These are phyloP conservation scores for Aegithalos caudatus DNA, from an alignment of 2,113 vertebrate genomes.

Conservation along the genomic window DNA sequence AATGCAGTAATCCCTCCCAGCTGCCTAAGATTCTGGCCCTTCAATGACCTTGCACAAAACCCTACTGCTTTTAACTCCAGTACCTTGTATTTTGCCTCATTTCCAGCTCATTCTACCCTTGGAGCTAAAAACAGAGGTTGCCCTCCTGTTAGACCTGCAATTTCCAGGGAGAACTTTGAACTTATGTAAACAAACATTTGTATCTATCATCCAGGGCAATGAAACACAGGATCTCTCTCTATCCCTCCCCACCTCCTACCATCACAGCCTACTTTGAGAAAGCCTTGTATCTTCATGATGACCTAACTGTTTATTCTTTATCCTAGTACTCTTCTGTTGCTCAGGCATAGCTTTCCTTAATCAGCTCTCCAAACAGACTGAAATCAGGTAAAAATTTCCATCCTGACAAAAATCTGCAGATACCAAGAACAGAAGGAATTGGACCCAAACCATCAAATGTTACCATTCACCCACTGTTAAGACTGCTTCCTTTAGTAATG, in stretches of 20 bases:
- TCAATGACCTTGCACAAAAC: background rate
- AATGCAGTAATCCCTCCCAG: background rate
- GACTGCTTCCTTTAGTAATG: background rate
- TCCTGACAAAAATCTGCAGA: background rate
- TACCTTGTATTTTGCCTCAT: background rate
- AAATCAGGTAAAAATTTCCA: background rate
- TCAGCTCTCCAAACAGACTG: background rate
- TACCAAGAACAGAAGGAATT: background rate
- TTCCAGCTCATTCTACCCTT: background rate
- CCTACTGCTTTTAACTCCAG: background rate
- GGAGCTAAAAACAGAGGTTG: background rate
- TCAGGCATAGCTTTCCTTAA: background rate
- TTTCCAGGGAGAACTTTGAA: conserved; percentile 3
- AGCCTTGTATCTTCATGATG: background rate
- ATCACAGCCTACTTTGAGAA: background rate
- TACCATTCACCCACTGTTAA: background rate
- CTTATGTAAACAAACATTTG: background rate
- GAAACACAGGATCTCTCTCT: background rate
- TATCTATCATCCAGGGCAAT: background rate
- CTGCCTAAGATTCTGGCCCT: background rate
- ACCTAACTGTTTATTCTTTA: background rate
- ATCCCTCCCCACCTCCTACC: background rate
- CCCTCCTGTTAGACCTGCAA: background rate
- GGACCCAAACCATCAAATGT: background rate
- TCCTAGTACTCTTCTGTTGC: background rate